Evolutionary conservation across 2,797 vertebrate species (phyloP).

Genomic region (Stomatorhinus walkeri): DNA sequence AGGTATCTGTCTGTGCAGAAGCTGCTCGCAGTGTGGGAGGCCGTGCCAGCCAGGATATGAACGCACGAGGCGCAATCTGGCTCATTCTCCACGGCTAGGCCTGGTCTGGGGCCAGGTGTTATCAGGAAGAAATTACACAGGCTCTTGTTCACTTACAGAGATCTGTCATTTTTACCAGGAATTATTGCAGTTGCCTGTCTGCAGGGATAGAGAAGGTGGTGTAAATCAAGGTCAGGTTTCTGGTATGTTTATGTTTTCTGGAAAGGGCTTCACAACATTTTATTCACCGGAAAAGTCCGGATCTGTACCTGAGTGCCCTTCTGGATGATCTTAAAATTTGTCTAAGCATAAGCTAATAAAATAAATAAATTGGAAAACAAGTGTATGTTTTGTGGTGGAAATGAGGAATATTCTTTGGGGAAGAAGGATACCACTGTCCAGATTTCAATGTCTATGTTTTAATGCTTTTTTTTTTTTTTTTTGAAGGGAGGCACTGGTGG

Average conservation of each 20-base stretch:
- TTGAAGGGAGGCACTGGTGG: background rate
- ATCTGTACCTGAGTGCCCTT: background rate
- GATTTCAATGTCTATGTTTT: background rate
- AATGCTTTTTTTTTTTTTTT: background rate
- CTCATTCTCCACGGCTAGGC: background rate
- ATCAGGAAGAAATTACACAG: background rate
- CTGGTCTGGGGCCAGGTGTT: background rate
- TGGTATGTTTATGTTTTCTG: background rate
- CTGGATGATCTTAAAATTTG: background rate
- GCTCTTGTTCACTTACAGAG: background rate
- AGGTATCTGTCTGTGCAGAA: background rate
- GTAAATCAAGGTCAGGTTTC: background rate
- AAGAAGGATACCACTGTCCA: background rate
- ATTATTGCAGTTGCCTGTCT: constrained; percentile 2
- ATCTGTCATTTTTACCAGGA: background rate
- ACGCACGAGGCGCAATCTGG: background rate
- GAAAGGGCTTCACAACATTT: background rate
- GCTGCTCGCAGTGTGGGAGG: background rate
- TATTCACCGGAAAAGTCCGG: background rate
- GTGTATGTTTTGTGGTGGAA: background rate
- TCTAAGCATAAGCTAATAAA: background rate
- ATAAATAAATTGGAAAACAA: background rate
- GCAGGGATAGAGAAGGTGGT: background rate
- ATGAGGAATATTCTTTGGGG: background rate
- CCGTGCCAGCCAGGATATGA: background rate